Evolutionary conservation across 2,113 vertebrate genomes (phyloP), one percentile per base, ranked within the genome.

Genomic region (Aspiorhynchus laticeps): DNA sequence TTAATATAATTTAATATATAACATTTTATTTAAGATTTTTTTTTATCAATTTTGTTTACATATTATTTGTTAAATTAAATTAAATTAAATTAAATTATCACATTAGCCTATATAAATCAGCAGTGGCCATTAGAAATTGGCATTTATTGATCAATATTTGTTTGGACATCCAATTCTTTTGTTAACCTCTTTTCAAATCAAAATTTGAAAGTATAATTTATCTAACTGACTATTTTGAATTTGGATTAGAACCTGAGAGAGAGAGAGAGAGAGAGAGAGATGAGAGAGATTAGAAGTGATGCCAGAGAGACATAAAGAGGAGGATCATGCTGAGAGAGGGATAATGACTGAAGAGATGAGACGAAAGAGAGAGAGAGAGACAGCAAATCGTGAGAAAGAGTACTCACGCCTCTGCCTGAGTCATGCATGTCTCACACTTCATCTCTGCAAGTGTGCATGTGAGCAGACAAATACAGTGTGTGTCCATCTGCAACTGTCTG

Each of bases 141-240:
- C 14, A n/a, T 75, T 26, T n/a, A 38, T 75, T 46, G 38, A 26
- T 12, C 73, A 46, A 21, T 17, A 46, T 75, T 46, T 75, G 12
- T 46, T 41, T 76, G 11, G 2, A 26, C 24, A 26, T 76, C 11
- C 41, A 15, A 46, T 76, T 14, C 41, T 43, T 75, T 75, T 41
- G 36, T 75, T 11, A 73, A 41, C 2, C 4, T 24, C 19, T 73
- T 73, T 73, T 46, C 5, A 46, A 75, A 46, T 17, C n/a, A 46
- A 28, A 76, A 76, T 76, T 43, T 76, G 24, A 46, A 76, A 46
- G 73, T 26, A 15, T 76, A 46, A 76, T 76, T 76, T 46, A 8
- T 76, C 24, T 26, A 11, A 26, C 21, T 46, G 12, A 46, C 26
- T 26, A n/a, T n/a, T 26, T 43, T 24, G 38, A 11, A 75, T 43